Conservation (phyloP, 2,888 invertebrate genomes). For the Drosophila subsilvestris region DNA sequence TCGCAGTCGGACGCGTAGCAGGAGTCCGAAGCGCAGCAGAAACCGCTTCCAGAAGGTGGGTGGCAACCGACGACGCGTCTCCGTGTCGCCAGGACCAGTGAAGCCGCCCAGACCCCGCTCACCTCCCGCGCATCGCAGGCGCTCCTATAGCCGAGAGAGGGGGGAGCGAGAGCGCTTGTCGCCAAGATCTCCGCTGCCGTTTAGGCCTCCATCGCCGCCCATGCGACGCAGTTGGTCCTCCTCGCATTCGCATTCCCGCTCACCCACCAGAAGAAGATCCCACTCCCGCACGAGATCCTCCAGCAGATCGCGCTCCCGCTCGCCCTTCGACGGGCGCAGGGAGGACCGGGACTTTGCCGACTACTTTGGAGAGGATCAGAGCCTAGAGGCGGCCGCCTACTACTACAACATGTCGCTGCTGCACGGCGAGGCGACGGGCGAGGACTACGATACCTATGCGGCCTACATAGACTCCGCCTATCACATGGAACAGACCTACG, state of each 20-base stretch:
- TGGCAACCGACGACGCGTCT: conserved; percentile 61
- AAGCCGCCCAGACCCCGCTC: conserved; percentile 34
- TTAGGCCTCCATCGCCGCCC: conserved; percentile 83
- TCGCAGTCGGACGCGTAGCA: conserved; percentile 78
- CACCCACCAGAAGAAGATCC: conserved; percentile 23
- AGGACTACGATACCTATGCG: conserved; percentile 65
- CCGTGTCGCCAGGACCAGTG: conserved; percentile 52
- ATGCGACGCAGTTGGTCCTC: conserved; percentile 79
- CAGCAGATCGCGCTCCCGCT: conserved; percentile 45
- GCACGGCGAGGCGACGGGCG: conserved; percentile 60
- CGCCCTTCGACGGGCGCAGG: conserved; percentile 16
- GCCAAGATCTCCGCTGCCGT: conserved; percentile 81
- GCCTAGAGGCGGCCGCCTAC: conserved; percentile 69
- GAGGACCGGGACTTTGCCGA: conserved; percentile 45
- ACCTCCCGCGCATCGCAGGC: conserved; percentile 62
- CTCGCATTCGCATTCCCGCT: conserved; percentile 43
- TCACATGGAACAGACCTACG: conserved; percentile 68
- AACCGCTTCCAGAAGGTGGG: conserved; percentile 11
- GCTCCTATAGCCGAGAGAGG: conserved; percentile 69
- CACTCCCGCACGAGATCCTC: conserved; percentile 17
- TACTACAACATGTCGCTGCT: conserved; percentile 79
- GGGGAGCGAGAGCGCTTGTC: conserved; percentile 64
- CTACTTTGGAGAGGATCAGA: conserved; percentile 64
- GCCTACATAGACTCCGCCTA: conserved; percentile 72
- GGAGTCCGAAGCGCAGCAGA: conserved; percentile 72